Evolutionary conservation across 1,140 invertebrate species (phyloP), one percentile per base, ranked within the genome.

Genomic region (Neomicropteryx cornuta): DNA sequence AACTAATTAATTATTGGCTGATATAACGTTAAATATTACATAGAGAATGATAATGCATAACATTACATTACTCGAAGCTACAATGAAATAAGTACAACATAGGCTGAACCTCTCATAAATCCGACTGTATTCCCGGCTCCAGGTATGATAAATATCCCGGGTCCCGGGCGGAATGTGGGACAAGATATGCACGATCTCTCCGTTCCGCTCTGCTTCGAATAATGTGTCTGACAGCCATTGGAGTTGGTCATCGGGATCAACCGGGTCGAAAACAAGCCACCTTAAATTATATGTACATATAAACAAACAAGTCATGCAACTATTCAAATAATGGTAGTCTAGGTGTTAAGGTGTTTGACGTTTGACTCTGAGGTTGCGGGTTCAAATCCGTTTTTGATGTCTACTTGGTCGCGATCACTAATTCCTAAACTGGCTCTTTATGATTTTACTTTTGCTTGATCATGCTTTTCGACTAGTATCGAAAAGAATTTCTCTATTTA

Each of bases 101-200:
- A 2, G 22, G 16, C 11, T 13, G 18, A 33, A 62, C 53, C 69
- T 62, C 13, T 58, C 51, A 32, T 71, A 45, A 31, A 66, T 71
- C 45, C 58, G 68, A 23, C 59, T 54, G 38, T 70, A 79, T 52
- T 76, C 68, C 30, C 63, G 51, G 19, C 58, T 67, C 70, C 76
- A 80, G 11, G 74, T 68, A 19, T 68, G 61, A 32, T 77, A 61
- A 53, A 81, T 85, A 36, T 74, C 70, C 2, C 58, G 45, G 29
- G 68, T 61, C 4, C 77, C 80, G 3, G 79, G 69, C 0, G 82
- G 82, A 30, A 90, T 73, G 49, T 91, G 87, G 2, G 75, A 75
- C 13, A 90, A 56, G 29, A 90, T 78, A 46, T 88, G 81, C 8
- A 87, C 85, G 46, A 71, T 70, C 52, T 85, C 80, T 3, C 56